Evolutionary conservation across 53 echinoderm and acorn worm species (phyloP).

Genomic region (Zoroaster sp.): DNA sequence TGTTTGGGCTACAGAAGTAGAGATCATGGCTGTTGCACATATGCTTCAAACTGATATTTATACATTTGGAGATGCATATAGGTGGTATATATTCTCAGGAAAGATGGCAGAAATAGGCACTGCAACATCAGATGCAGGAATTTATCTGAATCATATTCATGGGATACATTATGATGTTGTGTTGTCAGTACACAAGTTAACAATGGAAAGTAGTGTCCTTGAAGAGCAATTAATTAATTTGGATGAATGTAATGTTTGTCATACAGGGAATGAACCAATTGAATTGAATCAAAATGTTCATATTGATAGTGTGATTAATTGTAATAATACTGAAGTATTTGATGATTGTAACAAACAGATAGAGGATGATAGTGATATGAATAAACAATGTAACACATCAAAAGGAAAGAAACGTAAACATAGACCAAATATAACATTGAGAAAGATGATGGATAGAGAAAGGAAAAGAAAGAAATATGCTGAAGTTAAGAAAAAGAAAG

Average conservation of each 20-base stretch:
- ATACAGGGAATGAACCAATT: background rate
- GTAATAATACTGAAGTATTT: background rate
- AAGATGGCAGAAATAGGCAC: background rate
- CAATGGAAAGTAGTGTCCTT: background rate
- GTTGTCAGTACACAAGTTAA: background rate
- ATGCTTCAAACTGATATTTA: conserved; percentile 31
- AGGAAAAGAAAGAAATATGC: background rate
- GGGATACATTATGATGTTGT: conserved; percentile 1
- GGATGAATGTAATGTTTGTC: background rate
- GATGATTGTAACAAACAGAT: background rate
- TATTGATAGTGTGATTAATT: background rate
- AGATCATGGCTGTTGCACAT: conserved; percentile 47
- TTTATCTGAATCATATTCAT: background rate
- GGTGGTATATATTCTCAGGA: background rate
- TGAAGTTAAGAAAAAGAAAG: background rate
- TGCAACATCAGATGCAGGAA: background rate
- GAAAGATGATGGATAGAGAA: background rate
- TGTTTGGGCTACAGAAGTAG: conserved; percentile 47
- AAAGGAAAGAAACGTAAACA: background rate
- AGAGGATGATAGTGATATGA: background rate
- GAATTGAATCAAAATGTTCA: too few relatives aligned
- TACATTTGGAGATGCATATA: background rate
- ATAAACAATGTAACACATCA: background rate
- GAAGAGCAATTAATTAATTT: background rate
- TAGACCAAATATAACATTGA: background rate